Conservation (phyloP, 2,888 invertebrate genomes). For the Sicus ferrugineus region DNA sequence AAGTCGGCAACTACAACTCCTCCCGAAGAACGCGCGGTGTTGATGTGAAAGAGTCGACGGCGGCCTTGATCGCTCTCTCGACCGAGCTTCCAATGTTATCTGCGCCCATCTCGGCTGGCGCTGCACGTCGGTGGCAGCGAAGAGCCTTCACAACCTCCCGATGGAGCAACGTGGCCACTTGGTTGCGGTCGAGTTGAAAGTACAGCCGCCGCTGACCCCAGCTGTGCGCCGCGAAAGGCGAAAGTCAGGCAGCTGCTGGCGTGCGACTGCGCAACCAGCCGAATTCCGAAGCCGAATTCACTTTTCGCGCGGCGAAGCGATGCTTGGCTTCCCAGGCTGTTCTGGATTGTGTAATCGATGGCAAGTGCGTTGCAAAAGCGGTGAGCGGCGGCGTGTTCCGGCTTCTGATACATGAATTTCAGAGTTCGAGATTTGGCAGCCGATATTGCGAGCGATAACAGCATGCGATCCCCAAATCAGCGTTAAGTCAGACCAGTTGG, state of each 20-base stretch:
- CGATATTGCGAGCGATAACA: not conserved
- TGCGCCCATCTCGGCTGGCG: too few relatives aligned
- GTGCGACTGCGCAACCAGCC: not conserved
- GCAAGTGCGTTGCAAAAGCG: constrained; percentile 2
- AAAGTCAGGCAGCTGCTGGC: not conserved
- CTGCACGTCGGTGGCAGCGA: not conserved
- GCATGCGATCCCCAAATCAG: not conserved
- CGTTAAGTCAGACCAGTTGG: not conserved
- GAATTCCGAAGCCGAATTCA: not conserved
- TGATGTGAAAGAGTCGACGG: too few relatives aligned
- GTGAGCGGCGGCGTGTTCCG: constrained; percentile 12
- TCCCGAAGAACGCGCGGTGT: too few relatives aligned
- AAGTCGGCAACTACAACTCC: too few relatives aligned
- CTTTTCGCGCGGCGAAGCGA: not conserved
- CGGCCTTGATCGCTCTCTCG: not conserved
- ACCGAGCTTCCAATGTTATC: too few relatives aligned
- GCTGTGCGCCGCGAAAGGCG: constrained; percentile 4
- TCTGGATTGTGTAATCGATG: constrained; percentile 14
- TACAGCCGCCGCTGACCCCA: not conserved
- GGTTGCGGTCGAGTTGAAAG: not conserved
- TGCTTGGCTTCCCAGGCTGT: constrained; percentile 3
- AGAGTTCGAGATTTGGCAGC: too few relatives aligned
- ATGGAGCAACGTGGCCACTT: not conserved
- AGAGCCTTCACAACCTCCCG: not conserved
- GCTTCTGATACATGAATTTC: not conserved